Percentiles rank a stretch among this genome's conserved stretches.
These are phyloP conservation scores for Rhabdornis inornatus DNA, from an alignment of 2,113 vertebrate species.

Conservation along the genomic window DNA sequence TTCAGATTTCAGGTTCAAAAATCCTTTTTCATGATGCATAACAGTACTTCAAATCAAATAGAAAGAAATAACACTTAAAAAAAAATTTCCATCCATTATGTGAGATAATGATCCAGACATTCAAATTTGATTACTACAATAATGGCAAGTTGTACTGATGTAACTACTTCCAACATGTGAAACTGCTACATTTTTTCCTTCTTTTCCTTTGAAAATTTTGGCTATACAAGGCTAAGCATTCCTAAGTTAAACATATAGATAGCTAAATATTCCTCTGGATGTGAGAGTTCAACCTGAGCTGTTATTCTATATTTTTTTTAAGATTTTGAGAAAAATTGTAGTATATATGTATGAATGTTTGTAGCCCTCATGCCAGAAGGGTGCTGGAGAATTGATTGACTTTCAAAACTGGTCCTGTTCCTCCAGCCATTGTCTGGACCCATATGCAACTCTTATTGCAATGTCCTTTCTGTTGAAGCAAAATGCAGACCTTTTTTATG, in stretches of 20 bases:
- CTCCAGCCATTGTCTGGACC: background rate
- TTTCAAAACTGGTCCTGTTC: background rate
- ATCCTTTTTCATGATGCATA: background rate
- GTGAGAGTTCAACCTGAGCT: background rate
- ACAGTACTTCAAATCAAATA: background rate
- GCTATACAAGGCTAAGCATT: background rate
- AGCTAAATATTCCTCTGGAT: background rate
- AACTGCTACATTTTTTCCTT: background rate
- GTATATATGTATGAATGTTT: background rate
- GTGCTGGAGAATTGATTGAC: background rate
- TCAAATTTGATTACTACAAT: background rate
- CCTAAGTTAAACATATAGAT: background rate
- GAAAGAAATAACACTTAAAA: background rate
- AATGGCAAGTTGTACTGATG: background rate
- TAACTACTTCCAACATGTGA: background rate
- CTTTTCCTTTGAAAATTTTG: background rate
- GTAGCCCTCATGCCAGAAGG: background rate
- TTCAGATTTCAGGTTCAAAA: background rate
- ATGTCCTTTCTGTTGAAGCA: background rate
- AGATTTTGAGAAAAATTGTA: background rate
- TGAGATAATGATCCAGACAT: background rate
- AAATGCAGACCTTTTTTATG: background rate
- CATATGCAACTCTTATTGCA: rapidly evolving
- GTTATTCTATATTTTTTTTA: background rate
- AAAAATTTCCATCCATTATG: background rate